Evolutionary conservation across 1,140 invertebrate species (phyloP), one percentile per base, ranked within the genome.

Genomic region (Aphelenchoides avenae): DNA sequence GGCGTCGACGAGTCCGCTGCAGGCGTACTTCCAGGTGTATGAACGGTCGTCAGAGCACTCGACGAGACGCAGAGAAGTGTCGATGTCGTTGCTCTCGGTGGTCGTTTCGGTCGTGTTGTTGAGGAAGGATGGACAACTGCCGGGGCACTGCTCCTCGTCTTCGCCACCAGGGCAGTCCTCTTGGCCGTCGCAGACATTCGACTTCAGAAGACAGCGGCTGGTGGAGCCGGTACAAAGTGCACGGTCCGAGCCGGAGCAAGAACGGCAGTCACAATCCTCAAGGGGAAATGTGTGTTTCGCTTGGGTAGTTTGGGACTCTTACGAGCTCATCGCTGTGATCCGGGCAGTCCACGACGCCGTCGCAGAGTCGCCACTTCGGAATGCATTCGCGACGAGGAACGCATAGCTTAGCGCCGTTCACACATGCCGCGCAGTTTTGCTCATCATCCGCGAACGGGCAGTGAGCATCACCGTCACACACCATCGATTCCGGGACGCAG

Each of bases 391-490:
- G 18, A 5, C 34, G 11, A 3, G 55, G 13, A 11, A 24, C 26
- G 39, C 65, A 67, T n/a, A 39, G 43, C 29, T 60, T 65, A 11
- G 61, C 47, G 1, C 46, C 65, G 43, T 47, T 41, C 26, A 34
- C 22, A 40, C 64, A 66, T 7, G 40, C 22, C 18, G n/a, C 26
- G 47, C 65, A 67, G 5, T 53, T 50, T 18, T 40, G 20, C 48
- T 67, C 65, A 41, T 67, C 65, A 24, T 70, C 65, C n/a, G 42
- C 62, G 26, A 18, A 18, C 13, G 46, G 53, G 27, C 65, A 67
- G 37, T 70, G 66, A 13, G 34, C 22, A 5, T 69, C 67, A 9
- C 65, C 65, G 26, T 67, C 65, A 41, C 65, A 67, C 5, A 52
- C 24, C n/a, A 34, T 55, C 18, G 36, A 20, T 2, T 11, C 53